Evolutionary conservation across 1,140 invertebrate genomes (phyloP).

Genomic region (Eriocheir sinensis): DNA sequence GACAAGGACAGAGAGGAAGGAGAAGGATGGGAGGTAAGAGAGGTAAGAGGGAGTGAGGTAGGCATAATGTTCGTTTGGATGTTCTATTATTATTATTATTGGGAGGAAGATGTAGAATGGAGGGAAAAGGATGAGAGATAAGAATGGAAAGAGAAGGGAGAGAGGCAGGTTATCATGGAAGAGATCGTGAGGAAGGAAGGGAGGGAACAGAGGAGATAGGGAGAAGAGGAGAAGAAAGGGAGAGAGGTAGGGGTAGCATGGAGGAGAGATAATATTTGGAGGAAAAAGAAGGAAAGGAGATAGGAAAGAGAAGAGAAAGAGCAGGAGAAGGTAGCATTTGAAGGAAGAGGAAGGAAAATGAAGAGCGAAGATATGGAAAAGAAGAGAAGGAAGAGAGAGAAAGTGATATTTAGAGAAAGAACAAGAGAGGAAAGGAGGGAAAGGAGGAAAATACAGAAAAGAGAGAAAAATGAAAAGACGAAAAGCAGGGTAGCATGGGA

Average conservation of each 20-base stretch:
- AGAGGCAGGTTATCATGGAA: too few relatives aligned
- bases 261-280: too few relatives aligned
- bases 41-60: too few relatives aligned
- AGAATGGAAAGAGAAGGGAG: too few relatives aligned
- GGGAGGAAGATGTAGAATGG: neutral
- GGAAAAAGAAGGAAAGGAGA: too few relatives aligned
- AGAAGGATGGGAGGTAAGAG: neutral
- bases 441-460: too few relatives aligned
- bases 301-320: neutral
- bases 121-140: neutral
- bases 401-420: too few relatives aligned
- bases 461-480: neutral
- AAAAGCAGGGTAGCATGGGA: neutral
- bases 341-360: too few relatives aligned
- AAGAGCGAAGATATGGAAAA: neutral
- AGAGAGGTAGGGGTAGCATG: too few relatives aligned
- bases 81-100: neutral
- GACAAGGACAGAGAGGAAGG: neutral
- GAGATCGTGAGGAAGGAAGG: too few relatives aligned
- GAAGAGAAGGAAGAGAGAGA: neutral
- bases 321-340: neutral
- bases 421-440: too few relatives aligned
- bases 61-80: neutral
- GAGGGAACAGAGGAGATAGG: neutral
- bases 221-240: neutral